phyloP scores from a whole-genome alignment of 2,113 vertebrate species.

The Xenus cinereus region DNA sequence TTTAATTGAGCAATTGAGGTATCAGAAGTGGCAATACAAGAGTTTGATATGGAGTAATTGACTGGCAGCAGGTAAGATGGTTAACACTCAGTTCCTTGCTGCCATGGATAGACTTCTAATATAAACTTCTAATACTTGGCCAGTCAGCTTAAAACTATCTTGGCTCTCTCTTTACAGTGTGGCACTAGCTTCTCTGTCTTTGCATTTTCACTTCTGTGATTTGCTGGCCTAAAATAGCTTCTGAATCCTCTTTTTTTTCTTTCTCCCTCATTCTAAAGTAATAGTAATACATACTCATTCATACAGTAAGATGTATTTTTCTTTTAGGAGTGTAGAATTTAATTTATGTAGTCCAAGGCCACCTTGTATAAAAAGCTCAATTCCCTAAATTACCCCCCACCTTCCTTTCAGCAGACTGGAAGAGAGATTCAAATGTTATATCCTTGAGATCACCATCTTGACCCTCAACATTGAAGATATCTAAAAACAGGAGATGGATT shows the following conservation, averaged over 20 bases:
- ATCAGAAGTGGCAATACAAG: neutral
- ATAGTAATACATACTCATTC: neutral
- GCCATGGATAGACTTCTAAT: neutral
- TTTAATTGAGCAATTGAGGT: neutral
- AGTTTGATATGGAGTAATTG: neutral
- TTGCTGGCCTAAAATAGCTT: neutral
- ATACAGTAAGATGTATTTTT: neutral
- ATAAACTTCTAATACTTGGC: neutral
- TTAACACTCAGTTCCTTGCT: neutral
- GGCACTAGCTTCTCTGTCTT: neutral
- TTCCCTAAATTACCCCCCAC: neutral
- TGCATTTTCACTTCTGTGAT: neutral
- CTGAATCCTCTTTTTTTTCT: neutral
- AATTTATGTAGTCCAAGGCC: neutral
- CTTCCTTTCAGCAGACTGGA: neutral
- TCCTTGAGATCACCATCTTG: neutral
- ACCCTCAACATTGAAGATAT: neutral
- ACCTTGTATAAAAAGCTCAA: neutral
- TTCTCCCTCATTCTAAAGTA: neutral
- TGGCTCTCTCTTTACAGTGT: neutral
- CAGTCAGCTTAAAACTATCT: neutral
- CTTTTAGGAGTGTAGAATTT: neutral
- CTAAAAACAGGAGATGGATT: neutral
- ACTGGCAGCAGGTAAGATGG: neutral
- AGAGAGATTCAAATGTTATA: neutral